These are phyloP conservation scores for Chauna torquata DNA, from an alignment of 2,113 vertebrate genomes.

Conservation along the genomic window DNA sequence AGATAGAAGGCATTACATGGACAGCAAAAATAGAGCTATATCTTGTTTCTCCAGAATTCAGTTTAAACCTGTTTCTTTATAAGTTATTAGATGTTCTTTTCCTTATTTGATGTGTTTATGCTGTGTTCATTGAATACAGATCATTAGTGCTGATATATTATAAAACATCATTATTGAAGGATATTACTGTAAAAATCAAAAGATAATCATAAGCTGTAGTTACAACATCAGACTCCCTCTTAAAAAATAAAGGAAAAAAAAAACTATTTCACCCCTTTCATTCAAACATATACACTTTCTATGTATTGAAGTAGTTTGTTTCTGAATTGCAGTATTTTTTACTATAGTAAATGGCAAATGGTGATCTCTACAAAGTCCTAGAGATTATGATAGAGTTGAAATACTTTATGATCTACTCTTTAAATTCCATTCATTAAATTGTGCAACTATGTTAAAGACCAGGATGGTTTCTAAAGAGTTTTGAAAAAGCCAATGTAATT, in stretches of 20 bases:
- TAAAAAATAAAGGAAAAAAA: background rate
- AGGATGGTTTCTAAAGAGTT: background rate
- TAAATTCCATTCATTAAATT: background rate
- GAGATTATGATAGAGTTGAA: background rate
- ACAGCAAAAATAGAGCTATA: background rate
- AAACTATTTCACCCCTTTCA: background rate
- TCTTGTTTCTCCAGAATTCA: background rate
- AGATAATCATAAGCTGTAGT: background rate
- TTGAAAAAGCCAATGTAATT: background rate
- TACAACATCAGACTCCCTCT: background rate
- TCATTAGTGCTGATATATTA: background rate
- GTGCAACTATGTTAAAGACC: background rate
- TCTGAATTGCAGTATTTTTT: background rate
- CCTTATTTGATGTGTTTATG: background rate
- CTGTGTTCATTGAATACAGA: background rate
- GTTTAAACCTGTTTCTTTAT: background rate
- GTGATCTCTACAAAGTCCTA: background rate
- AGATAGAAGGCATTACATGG: background rate
- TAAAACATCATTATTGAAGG: background rate
- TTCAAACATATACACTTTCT: background rate
- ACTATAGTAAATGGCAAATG: background rate
- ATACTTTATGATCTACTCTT: background rate
- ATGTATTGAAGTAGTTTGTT: background rate
- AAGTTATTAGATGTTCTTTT: background rate
- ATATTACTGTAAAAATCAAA: background rate